Evolutionary conservation across 2,888 invertebrate genomes (phyloP).

Genomic region (Limnephilus rhombicus): DNA sequence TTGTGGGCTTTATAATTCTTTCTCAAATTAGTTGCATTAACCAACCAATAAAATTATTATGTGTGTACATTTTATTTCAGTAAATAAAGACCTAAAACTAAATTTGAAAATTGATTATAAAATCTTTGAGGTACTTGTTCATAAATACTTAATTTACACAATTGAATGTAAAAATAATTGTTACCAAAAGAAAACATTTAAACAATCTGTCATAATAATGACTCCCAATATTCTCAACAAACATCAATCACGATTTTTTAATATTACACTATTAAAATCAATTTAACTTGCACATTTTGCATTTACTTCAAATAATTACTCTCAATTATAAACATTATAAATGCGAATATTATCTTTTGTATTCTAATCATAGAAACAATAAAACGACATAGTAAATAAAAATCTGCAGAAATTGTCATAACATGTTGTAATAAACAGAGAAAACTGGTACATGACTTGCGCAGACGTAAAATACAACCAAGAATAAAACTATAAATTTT

Average conservation of each 20-base stretch:
- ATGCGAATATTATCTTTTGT: not conserved
- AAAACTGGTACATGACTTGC: not conserved
- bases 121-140: not conserved
- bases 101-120: not conserved
- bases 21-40: not conserved
- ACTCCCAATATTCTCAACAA: not conserved
- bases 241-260: not conserved
- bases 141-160: not conserved
- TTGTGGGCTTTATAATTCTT: not conserved
- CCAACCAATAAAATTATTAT: not conserved
- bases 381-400: not conserved
- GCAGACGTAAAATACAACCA: not conserved
- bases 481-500: not conserved
- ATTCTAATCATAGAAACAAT: not conserved
- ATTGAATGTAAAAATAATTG: not conserved
- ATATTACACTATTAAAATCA: not conserved
- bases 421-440: not conserved
- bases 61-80: not conserved
- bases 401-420: not conserved
- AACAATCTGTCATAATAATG: not conserved
- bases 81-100: not conserved
- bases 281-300: not conserved
- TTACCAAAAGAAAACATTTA: not conserved
- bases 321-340: not conserved
- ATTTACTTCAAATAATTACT: not conserved